Evolutionary conservation across 2,888 invertebrate genomes (phyloP), one percentile per base, ranked within the genome.

Genomic region (Ochlodes sylvanus): DNA sequence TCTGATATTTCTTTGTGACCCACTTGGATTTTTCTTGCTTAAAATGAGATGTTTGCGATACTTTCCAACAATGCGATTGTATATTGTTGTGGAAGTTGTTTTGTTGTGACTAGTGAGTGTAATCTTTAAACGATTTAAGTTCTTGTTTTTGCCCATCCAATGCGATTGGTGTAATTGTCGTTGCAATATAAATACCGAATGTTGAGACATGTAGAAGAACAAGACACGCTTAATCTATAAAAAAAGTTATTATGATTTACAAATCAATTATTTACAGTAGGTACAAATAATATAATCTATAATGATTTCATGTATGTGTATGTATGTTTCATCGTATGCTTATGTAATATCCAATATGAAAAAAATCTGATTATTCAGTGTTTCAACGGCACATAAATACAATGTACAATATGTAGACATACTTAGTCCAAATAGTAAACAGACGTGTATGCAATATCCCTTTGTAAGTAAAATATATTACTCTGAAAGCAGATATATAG

Each of bases 1-100:
- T 77, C 73, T 75, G 76, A 77, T 78, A 74, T 73, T 75, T 70
- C 68, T 68, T 68, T 68, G 68, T 62, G 54, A 68, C 38, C 41
- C 54, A 47, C 56, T 55, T 50, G 56, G 62, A 62, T 69, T 63
- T 72, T 63, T 58, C 61, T 38, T 65, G 55, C 64, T 57, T 55
- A 58, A 63, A 67, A 54, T 67, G 67, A 71, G 61, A 69, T 56
- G 34, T 19, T 42, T 32, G 34, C 42, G 15, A 60, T 67, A 54
- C 54, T 44, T 42, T 67, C 61, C 47, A 55, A 55, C 19, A 21
- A 42, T 55, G 44, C 27, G 38, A 54, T 68, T 68, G 57, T 69
- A 54, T 42, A 41, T 32, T 55, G 47, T 58, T 38, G 56, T 65
- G 15, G 19, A 61, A 15, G n/a, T 27, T 50, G 17, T 44, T 47